Base-by-base conservation (phyloP, 1,140 invertebrate species). In the Meloidogyne exigua region DNA sequence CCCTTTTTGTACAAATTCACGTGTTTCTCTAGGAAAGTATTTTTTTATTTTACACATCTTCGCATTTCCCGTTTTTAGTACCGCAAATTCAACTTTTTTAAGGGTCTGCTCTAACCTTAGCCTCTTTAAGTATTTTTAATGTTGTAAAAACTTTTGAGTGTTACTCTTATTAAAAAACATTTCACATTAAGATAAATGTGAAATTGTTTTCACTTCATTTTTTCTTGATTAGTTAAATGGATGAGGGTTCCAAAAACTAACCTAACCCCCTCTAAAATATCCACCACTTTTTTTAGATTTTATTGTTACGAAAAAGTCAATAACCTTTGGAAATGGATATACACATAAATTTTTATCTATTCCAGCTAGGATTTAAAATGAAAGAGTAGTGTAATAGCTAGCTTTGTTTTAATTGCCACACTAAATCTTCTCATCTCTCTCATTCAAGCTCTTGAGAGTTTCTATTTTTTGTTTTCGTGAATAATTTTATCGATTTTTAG, bases 341-440 rank as follows among this genome's bases (percentile, higher is more conserved):
- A 57, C 49, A 57, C 18, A 57, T 49, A 39, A 3, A 39, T 57
- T 57, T 57, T 57, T 57, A 57, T 57, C n/a, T 57, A 57, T n/a
- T 57, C 49, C 49, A 57, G 18, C 49, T 57, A n/a, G 49, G 18
- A 57, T 57, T 57, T 15, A 57, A 57, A 49, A 49, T 18, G 18
- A 18, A 5, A 57, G 49, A 57, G 49, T n/a, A 57, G 9, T 39
- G 36, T 57, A 57, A 57, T 57, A 57, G 49, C 36, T 57, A 32
- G 49, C 49, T 57, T 57, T 57, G 49, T 57, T 57, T 57, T 57
- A 57, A 57, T 57, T 57, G 49, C 49, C n/a, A 57, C 18, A 57
- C 49, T 57, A 57, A 57, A 57, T 57, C 36, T 39, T 39, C 18
- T 57, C 49, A 57, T 57, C n/a, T n/a, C 49, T 57, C n/a, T n/a